Base-by-base conservation (phyloP, 2,113 vertebrate genomes). In the Benitochromis conjunctus region DNA sequence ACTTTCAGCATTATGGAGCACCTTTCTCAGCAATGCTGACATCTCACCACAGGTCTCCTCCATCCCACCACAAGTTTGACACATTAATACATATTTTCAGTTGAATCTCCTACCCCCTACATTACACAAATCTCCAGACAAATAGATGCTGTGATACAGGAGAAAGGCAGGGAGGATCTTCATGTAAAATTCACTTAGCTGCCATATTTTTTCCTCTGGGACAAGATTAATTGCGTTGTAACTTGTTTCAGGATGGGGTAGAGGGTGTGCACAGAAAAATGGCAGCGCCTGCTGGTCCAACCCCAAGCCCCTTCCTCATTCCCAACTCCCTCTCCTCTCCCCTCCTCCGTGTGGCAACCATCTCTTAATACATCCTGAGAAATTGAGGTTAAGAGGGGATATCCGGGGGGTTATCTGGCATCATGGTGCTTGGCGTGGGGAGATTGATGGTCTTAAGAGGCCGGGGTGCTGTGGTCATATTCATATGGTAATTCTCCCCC, bases 331-430 rank as follows among this genome's bases (percentile, higher is more conserved):
- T 83, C 88, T 83, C 60, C 71, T 83, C 89, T 87, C 91, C 91
- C 92, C 93, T 82, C 81, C 86, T 83, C 88, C 77, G 31, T 29
- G 85, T 55, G 56, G 88, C 92, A 77, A 91, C 94, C 95, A 94
- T 96, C 94, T 96, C 96, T 95, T 97, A 96, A 97, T 97, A 96
- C 95, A 96, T 96, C 95, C 95, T 93, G 95, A 96, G 95, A 96
- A 97, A 97, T 97, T 96, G 96, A 97, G 96, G 96, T 97, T 96
- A 97, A 97, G 96, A 97, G 96, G 96, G 95, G 96, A 97, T 96
- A 96, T 97, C 96, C 96, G 95, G 94, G 95, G 96, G 96, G 96
- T 96, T 96, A 96, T 97, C 95, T 96, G 94, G 95, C 95, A 78
- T 94, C 84, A 90, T 84, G 92, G 90, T 83, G 87, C 92, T 93